Evolutionary conservation across 1,140 invertebrate species (phyloP), one percentile per base, ranked within the genome.

Genomic region (Dufourea novaeangliae): DNA sequence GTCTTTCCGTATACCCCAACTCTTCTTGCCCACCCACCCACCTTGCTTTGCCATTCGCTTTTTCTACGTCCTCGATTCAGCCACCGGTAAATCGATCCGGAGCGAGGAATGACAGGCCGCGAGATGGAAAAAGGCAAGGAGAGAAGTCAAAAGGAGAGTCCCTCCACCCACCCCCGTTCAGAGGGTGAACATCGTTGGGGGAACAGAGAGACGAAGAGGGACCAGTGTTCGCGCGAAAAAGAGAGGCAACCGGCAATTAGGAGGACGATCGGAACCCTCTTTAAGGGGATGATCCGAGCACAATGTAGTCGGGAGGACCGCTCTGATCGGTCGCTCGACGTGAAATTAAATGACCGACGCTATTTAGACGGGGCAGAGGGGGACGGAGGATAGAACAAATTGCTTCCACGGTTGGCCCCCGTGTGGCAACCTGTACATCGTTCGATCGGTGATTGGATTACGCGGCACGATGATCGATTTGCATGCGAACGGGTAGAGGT

Each of bases 231-330:
- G 22, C 20, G 34, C 39, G 67, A 72, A 62, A 83, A 88, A 87
- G 85, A 85, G 83, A 86, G 59, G 84, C 85, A 86, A 80, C n/a
- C 85, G 86, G 85, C 89, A 91, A 91, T 91, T 91, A 91, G 89
- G 86, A 85, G 86, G 75, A 88, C 89, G 89, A 91, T 91, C 86
- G 89, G 87, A 78, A 50, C 82, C 78, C 77, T 83, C 68, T 79
- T 87, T 87, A 71, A 88, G 80, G 78, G 88, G 85, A 88, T 89
- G 85, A 87, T 84, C 80, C 64, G 32, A 52, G 50, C 56, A 67
- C 67, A 62, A 79, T 44, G 52, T 59, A 69, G 66, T 50, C 46
- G 61, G 34, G 41, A 32, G 50, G 70, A 27, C 22, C 34, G 41
- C 12, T 54, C 67, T n/a, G 12, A 39, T 44, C 44, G 66, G 46